Conservation (phyloP, 1,140 invertebrate species). For the Xylocopa sonorina region DNA sequence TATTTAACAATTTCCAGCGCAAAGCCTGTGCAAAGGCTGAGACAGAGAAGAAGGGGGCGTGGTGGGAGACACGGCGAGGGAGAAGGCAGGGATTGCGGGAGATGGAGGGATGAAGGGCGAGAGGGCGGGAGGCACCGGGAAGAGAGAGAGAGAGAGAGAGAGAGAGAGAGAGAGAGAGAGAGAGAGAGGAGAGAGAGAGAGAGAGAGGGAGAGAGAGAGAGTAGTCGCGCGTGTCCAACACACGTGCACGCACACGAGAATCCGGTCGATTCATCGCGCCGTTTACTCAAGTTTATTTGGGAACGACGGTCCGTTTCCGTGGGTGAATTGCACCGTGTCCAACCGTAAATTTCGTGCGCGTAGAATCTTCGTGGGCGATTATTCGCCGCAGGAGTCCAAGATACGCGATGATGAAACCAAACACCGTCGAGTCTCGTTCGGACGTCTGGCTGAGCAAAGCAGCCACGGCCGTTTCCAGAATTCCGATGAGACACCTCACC, state of each 20-base stretch:
- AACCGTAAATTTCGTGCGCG: slow-evolving; percentile 69
- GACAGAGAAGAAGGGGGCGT: background rate
- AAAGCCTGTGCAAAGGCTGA: background rate
- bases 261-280: slow-evolving; percentile 63
- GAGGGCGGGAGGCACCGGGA: background rate
- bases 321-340: slow-evolving; percentile 68
- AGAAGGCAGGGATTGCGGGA: background rate
- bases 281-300: slow-evolving; percentile 69
- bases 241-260: slow-evolving; percentile 19
- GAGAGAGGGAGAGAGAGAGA: background rate
- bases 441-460: slow-evolving; percentile 60
- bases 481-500: slow-evolving; percentile 69
- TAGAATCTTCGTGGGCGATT: slow-evolving; percentile 71
- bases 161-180: background rate
- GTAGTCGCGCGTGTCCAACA: slow-evolving; percentile 46
- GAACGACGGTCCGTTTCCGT: slow-evolving; percentile 68
- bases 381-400: slow-evolving; percentile 70
- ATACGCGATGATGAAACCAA: slow-evolving; percentile 71
- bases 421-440: slow-evolving; percentile 65
- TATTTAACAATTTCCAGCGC: slow-evolving; percentile 16
- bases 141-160: too few species aligned
- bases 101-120: background rate
- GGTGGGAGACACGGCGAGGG: background rate
- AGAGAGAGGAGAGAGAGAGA: too few species aligned
- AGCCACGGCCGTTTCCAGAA: slow-evolving; percentile 65